These are phyloP conservation scores for Pecten maximus DNA, from an alignment of 2,888 invertebrate species.

Conservation along the genomic window DNA sequence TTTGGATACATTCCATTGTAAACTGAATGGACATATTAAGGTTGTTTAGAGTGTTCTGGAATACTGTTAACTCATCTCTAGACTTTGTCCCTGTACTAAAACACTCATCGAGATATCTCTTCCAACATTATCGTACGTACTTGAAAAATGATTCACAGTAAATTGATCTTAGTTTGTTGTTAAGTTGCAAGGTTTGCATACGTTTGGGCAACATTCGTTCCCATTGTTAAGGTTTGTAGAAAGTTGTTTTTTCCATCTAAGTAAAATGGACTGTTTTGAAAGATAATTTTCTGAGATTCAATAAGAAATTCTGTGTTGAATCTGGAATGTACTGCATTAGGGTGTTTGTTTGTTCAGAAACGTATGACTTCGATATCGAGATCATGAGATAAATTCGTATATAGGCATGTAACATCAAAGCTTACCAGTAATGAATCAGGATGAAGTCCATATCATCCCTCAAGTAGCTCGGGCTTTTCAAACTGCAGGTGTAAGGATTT, in stretches of 20 bases:
- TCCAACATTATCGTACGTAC: no score
- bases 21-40: no score
- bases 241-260: conserved; percentile 47
- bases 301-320: conserved; percentile 36
- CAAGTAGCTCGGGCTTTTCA: conserved; percentile 51
- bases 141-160: no score
- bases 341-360: conserved; percentile 43
- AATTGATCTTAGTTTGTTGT: no score
- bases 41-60: no score
- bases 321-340: background rate
- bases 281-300: conserved; percentile 41
- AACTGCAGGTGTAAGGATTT: conserved; percentile 43
- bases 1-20: no score
- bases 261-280: conserved; percentile 50
- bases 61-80: no score
- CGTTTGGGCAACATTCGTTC: conserved; percentile 47
- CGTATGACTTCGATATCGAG: conserved; percentile 39
- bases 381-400: conserved; percentile 40
- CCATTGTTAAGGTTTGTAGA: conserved; percentile 48
- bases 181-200: no score
- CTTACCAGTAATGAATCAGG: conserved; percentile 31
- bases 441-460: conserved; percentile 54
- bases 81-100: no score
- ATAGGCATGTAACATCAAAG: conserved; percentile 46
- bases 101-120: no score